Evolutionary conservation across 2,888 invertebrate species (phyloP), one percentile per base, ranked within the genome.

Genomic region (Venusia cambrica): DNA sequence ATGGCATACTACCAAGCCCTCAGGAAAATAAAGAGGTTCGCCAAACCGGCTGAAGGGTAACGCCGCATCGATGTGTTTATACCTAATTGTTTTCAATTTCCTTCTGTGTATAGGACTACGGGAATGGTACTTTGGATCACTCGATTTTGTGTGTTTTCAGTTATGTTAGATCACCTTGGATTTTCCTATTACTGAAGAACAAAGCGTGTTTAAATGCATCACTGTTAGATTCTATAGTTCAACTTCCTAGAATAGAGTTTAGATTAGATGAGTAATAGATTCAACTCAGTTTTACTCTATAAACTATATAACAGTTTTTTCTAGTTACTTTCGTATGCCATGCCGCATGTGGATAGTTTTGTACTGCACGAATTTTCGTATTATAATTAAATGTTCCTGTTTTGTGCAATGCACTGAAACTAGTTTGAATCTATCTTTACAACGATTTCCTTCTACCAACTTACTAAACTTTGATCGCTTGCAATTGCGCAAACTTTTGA

Each of bases 1-100:
- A 93, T 95, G 94, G 93, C 94, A 70, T 94, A 94, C 90, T 95
- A 95, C 90, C 93, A 94, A 87, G 92, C 94, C 62, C 91, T 95
- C 75, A 91, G 95, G 89, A 94, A 94, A 89, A 95, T 95, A 88
- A 94, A 95, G 93, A 95, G 95, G 95, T 94, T 89, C 85, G 90
- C 69, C 64, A 15, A 29, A 16, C 26, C 31, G 40, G 46, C 41
- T 33, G 37, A 24, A 35, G n/a, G 37, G 31, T 34, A 40, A 42
- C 56, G 64, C 70, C 72, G 68, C 66, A 70, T 69, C 73, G 75
- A 71, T 77, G 75, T 77, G 74, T 73, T 72, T 65, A 69, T 65
- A 61, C 72, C 58, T 36, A 35, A 69, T 66, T 80, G 73, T 80
- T 73, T 80, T 73, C 79, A 41, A 62, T 75, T 74, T 75, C 69